phyloP scores from a whole-genome alignment of 2,888 invertebrate genomes.

The Ophion ellenae region DNA sequence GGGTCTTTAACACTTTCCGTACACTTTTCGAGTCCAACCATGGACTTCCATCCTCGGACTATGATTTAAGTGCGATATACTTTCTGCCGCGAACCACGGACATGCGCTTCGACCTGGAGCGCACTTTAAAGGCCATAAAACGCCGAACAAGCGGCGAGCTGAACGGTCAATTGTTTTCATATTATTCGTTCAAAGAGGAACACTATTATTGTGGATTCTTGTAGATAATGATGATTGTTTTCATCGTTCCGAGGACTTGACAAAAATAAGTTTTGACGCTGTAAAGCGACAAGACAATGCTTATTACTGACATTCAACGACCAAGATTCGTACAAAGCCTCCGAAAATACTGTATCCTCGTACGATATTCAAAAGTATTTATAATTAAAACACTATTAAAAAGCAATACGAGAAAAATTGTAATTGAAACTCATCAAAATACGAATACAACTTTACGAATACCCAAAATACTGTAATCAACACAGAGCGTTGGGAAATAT shows the following conservation, averaged over 20 bases:
- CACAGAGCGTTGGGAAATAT: no score
- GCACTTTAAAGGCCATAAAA: conserved; percentile 14
- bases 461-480: no score
- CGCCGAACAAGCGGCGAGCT: not conserved
- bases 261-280: not conserved
- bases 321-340: no score
- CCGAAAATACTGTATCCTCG: no score
- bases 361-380: no score
- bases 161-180: conserved; percentile 9
- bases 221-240: not conserved
- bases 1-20: not conserved
- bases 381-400: no score
- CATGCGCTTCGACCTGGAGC: not conserved
- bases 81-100: not conserved
- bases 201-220: not conserved
- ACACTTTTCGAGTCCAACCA: not conserved
- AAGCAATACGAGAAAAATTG: no score
- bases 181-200: not conserved
- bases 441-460: no score
- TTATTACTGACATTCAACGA: no score
- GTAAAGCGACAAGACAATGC: no score
- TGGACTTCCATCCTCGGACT: not conserved
- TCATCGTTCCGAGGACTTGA: no score
- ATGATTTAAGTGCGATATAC: not conserved
- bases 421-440: no score